Base-by-base conservation (phyloP, 2,888 invertebrate genomes). In the Maniola hyperantus region DNA sequence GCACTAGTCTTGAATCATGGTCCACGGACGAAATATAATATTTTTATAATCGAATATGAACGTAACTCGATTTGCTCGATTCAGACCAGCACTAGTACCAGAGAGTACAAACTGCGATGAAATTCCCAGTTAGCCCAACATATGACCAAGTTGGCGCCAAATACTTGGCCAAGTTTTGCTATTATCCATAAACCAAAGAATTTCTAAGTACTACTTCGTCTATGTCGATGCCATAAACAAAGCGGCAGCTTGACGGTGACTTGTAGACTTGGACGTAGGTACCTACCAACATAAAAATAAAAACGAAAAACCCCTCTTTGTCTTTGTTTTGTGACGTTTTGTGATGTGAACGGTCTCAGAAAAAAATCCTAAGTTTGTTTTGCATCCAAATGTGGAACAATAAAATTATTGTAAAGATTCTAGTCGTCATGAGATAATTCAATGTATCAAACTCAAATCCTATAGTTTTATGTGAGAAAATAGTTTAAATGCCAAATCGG, bases 331-430 rank as follows among this genome's bases (percentile, higher is more conserved):
- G 64, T 71, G 68, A 62, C 48, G 48, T 15, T 48, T 18, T 48
- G 72, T 75, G 74, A 71, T 68, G 72, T 76, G 75, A 73, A 72
- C 73, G 71, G 70, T 72, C 73, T 67, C 66, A 58, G 65, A 51
- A 26, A 20, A 5, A 11, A 51, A 51, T 11, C 26, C 48, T 48
- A 84, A 85, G 88, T 89, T 89, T 89, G 83, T 88, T 88, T 87
- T 85, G 82, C 83, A 82, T 78, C 70, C 70, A 77, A 80, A 85
- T 83, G 79, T 83, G 82, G 81, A 78, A 76, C 60, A 83, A n/a
- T n/a, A n/a, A n/a, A n/a, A 71, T 62, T 74, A 70, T 70, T 78
- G 82, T 82, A 75, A 78, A 87, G 82, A 80, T 83, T 77, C 72
- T 72, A 71, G 68, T 76, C 81, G 77, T 72, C 78, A 88, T 86